A percentile compares a stretch with the other conserved stretches of the same genome.
These are phyloP conservation scores for Erythrocercus mccallii DNA, from an alignment of 2,113 vertebrate genomes.

Conservation along the genomic window DNA sequence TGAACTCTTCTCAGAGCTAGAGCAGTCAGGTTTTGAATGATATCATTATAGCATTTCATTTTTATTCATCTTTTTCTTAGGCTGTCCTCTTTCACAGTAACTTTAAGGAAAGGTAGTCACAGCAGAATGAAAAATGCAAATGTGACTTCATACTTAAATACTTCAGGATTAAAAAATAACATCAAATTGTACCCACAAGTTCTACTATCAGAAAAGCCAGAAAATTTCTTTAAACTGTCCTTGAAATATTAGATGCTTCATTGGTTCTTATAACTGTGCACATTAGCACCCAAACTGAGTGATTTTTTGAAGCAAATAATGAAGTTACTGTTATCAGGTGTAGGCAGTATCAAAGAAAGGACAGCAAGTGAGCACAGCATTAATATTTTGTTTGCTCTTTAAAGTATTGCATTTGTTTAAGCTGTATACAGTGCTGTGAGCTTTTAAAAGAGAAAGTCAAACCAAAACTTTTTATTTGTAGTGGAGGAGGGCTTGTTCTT, in stretches of 20 bases:
- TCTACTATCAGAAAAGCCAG: not conserved
- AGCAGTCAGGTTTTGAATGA: not conserved
- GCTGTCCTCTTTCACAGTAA: not conserved
- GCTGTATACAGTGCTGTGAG: not conserved
- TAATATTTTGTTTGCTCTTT: not conserved
- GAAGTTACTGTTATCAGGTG: not conserved
- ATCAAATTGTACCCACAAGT: not conserved
- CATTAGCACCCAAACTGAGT: not conserved
- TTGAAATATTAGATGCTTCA: not conserved
- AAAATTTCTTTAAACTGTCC: not conserved
- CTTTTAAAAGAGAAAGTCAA: not conserved
- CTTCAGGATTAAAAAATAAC: not conserved
- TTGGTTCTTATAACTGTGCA: not conserved
- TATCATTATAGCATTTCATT: not conserved
- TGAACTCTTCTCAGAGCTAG: not conserved
- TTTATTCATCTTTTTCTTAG: not conserved
- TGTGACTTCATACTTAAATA: not conserved
- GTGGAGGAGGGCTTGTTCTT: not conserved
- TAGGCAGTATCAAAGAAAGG: not conserved
- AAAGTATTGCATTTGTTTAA: not conserved
- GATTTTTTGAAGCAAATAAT: not conserved
- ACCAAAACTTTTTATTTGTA: not conserved
- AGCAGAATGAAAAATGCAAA: not conserved
- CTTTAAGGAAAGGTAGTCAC: not conserved
- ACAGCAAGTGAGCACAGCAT: not conserved